phyloP scores from a whole-genome alignment of 2,797 vertebrate genomes.

The Crocidura indochinensis region DNA sequence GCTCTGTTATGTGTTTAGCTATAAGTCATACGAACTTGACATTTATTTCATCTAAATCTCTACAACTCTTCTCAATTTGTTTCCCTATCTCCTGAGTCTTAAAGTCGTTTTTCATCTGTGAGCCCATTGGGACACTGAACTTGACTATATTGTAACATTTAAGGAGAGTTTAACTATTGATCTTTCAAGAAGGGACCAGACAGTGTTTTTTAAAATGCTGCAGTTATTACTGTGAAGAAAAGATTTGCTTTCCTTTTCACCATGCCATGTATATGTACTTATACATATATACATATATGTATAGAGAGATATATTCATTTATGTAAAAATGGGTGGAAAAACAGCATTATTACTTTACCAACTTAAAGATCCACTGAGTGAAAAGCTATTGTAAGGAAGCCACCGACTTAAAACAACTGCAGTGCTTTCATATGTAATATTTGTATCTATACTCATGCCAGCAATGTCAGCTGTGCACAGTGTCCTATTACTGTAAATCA shows the following conservation, averaged over 20 bases:
- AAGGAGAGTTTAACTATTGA: conserved; percentile 68
- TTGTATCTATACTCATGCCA: conserved; percentile 84
- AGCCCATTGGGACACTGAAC: conserved; percentile 72
- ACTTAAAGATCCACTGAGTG: conserved; percentile 76
- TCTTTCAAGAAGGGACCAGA: conserved; percentile 85
- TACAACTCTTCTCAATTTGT: conserved; percentile 63
- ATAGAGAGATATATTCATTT: conserved; percentile 62
- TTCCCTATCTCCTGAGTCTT: conserved; percentile 60
- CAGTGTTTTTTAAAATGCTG: conserved; percentile 84
- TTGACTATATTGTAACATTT: conserved; percentile 56
- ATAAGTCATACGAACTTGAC: conserved; percentile 55
- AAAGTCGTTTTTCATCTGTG: conserved; percentile 67
- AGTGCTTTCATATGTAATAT: conserved; percentile 84
- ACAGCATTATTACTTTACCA: conserved; percentile 79
- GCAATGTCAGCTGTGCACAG: conserved; percentile 83
- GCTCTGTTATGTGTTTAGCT: conserved; percentile 3
- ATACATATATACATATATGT: not conserved
- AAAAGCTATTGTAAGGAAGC: conserved; percentile 77
- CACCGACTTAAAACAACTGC: conserved; percentile 84
- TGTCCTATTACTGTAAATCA: conserved; percentile 87
- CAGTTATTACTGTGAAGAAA: conserved; percentile 86
- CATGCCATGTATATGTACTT: conserved; percentile 52
- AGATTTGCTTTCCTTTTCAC: conserved; percentile 81
- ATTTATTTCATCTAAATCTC: conserved; percentile 11
- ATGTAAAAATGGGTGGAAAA: conserved; percentile 74